phyloP scores from a whole-genome alignment of 2,888 invertebrate genomes.

The Heliconius charithonia region DNA sequence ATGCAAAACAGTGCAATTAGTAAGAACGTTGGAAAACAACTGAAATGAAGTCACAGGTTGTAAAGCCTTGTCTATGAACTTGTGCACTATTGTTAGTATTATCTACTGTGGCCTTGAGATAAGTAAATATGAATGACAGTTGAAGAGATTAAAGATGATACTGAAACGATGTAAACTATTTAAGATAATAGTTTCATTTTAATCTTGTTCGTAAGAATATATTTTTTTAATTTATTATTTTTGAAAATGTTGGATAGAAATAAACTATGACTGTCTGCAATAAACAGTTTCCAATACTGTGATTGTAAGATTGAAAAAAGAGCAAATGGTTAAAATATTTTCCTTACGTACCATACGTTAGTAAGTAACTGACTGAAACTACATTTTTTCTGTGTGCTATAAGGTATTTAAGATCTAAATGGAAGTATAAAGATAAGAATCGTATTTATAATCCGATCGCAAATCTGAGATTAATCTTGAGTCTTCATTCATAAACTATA shows the following conservation, averaged over 20 bases:
- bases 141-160: slow-evolving; percentile 1
- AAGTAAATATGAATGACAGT: slow-evolving; percentile 27
- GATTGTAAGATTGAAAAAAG: too few species aligned
- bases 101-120: slow-evolving; percentile 37
- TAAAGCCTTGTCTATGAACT: slow-evolving; percentile 43
- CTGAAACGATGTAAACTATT: not conserved
- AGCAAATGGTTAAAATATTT: too few species aligned
- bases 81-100: slow-evolving; percentile 46
- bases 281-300: too few species aligned
- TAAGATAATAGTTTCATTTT: not conserved
- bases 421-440: not conserved
- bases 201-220: not conserved
- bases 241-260: too few species aligned
- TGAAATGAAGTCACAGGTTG: slow-evolving; percentile 40
- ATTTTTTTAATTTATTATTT: too few species aligned
- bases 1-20: slow-evolving; percentile 27
- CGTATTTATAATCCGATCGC: too few species aligned
- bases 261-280: too few species aligned
- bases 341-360: not conserved
- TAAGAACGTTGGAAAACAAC: slow-evolving; percentile 32
- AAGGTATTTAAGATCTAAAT: not conserved
- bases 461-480: too few species aligned
- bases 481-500: too few species aligned
- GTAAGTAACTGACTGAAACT: not conserved
- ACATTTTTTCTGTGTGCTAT: not conserved